Percentiles rank a stretch among this genome's conserved stretches.
phyloP scores from a whole-genome alignment of 2,888 invertebrate genomes.

The Phania funesta region DNA sequence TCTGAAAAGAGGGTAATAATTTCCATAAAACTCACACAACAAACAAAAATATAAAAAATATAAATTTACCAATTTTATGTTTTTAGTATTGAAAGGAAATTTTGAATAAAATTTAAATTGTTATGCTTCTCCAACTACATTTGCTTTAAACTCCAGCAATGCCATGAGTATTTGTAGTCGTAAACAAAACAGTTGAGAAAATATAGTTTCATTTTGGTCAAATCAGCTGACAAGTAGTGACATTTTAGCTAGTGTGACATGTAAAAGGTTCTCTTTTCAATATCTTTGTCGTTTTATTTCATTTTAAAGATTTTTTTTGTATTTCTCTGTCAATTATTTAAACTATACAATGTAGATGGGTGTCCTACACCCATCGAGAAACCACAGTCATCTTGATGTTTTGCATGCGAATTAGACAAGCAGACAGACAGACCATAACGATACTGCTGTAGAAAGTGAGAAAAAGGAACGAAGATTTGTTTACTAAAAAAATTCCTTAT shows the following conservation, averaged over 20 bases:
- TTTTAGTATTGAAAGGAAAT: too few species aligned
- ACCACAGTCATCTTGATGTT: conserved; percentile 67
- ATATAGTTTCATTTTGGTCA: conserved; percentile 75
- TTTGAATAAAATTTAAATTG: background rate
- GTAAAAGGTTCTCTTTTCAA: conserved; percentile 18
- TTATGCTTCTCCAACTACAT: background rate
- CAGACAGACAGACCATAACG: conserved; percentile 66
- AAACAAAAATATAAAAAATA: background rate
- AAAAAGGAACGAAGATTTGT: conserved; percentile 62
- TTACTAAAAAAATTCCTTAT: conserved; percentile 70
- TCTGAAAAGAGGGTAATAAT: conserved; percentile 3
- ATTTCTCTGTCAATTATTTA: conserved; percentile 39
- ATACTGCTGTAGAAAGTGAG: background rate
- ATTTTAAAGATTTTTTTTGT: conserved; percentile 7
- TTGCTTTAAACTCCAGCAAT: background rate
- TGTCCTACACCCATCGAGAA: conserved; percentile 48
- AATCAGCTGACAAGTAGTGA: conserved; percentile 73
- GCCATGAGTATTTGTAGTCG: conserved; percentile 15
- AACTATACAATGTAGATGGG: conserved; percentile 6
- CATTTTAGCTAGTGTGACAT: conserved; percentile 65
- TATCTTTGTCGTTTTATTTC: conserved; percentile 14
- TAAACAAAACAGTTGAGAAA: conserved; percentile 19
- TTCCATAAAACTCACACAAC: background rate
- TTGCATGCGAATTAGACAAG: conserved; percentile 69
- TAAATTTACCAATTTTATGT: background rate